Evolutionary conservation across 2,888 invertebrate species (phyloP).

Genomic region (Oithona nana): DNA sequence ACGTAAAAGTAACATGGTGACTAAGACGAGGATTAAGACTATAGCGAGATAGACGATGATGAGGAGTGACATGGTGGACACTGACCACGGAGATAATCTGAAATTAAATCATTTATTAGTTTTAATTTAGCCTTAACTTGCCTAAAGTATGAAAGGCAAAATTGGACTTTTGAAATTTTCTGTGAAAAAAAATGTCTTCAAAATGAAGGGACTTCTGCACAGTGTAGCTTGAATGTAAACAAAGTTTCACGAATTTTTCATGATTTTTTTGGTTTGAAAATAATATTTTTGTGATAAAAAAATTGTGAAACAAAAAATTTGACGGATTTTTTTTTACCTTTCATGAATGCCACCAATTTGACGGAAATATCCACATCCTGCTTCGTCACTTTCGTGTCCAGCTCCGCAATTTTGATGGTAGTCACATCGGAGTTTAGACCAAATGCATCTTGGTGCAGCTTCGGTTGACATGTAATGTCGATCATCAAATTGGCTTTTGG

Average conservation of each 20-base stretch:
- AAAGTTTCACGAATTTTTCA: too few species aligned
- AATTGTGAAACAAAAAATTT: too few species aligned
- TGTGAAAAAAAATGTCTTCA: too few species aligned
- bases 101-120: too few species aligned
- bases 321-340: too few species aligned
- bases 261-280: too few species aligned
- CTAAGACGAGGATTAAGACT: slow-evolving; percentile 9
- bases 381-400: slow-evolving; percentile 7
- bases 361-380: not conserved
- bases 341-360: not conserved
- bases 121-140: too few species aligned
- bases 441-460: slow-evolving; percentile 1
- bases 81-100: slow-evolving; percentile 7
- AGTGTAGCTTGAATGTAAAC: too few species aligned
- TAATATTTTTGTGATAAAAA: too few species aligned
- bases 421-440: slow-evolving; percentile 8
- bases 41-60: slow-evolving; percentile 12
- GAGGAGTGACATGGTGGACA: slow-evolving; percentile 12
- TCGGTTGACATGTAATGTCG: not conserved
- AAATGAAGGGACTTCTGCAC: too few species aligned
- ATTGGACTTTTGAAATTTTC: too few species aligned
- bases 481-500: not conserved
- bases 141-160: too few species aligned
- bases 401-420: slow-evolving; percentile 13
- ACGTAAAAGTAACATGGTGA: slow-evolving; percentile 11